Base-by-base conservation (phyloP, 1,140 invertebrate species). In the Polypedilum pembai region DNA sequence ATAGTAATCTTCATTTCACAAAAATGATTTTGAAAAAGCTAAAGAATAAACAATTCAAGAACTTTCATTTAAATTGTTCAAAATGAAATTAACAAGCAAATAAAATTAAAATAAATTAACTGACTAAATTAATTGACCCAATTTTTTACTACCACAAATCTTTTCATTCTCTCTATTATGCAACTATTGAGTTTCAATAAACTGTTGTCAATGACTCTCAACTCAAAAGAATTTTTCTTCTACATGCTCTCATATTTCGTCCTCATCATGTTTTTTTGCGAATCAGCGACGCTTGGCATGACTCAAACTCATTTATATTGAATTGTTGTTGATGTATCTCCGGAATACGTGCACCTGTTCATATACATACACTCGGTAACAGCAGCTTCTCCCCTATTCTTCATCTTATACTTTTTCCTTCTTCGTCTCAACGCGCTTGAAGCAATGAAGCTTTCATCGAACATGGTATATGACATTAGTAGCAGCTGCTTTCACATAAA, bases 281-380 rank as follows among this genome's bases (percentile, higher is more conserved):
- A 56, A 56, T 56, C 45, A 56, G 45, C 45, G 45, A 56, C 45
- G 45, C 45, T 56, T 56, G 45, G 45, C 45, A 56, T 56, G 45
- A 56, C 45, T 56, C 45, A 56, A 56, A 56, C 45, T 56, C 45
- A 56, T 56, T 56, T 56, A 56, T 56, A 56, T 56, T 56, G 45
- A 56, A 56, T 56, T 56, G 45, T 56, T 56, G 45, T 56, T 56
- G 45, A 56, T 56, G 45, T 56, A 56, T 56, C 45, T 56, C 45
- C 45, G 45, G 45, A 56, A 56, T 56, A 56, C 45, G 45, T 56
- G 45, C 45, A 56, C 45, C 45, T 56, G 45, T 56, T 56, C 45
- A 56, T 56, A 56, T 56, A 12, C 45, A 56, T 56, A n/a, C 12
- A 33, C 24, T 3, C 5, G 24, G 24, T 5, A 33, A 5, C 15